Evolutionary conservation across 1,140 invertebrate genomes (phyloP).

Genomic region (Venustaconcha ellipsiformis): DNA sequence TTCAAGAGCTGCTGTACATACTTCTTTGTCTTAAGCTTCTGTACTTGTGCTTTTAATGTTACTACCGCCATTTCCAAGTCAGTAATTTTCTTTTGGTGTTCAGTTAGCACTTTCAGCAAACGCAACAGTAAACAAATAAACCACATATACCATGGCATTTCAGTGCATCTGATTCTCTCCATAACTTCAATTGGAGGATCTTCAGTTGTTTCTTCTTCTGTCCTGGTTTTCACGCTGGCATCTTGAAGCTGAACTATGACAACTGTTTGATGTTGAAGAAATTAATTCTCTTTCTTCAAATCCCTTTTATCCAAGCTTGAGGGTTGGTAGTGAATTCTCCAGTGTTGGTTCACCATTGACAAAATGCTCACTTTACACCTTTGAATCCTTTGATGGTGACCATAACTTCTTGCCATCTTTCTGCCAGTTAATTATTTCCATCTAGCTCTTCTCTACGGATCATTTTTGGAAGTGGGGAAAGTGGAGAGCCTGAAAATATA

Average conservation of each 20-base stretch:
- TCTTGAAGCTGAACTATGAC: too few relatives aligned
- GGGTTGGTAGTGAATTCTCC: slow-evolving; percentile 7
- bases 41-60: too few relatives aligned
- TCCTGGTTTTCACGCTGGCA: too few relatives aligned
- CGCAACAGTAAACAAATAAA: too few relatives aligned
- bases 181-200: too few relatives aligned
- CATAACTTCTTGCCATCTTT: slow-evolving; percentile 12
- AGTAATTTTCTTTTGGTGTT: not conserved
- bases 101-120: too few relatives aligned
- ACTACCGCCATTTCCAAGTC: not conserved
- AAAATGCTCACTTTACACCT: slow-evolving; percentile 10
- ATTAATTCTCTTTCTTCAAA: slow-evolving; percentile 6
- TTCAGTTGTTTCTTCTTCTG: too few relatives aligned
- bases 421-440: not conserved
- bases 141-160: too few relatives aligned
- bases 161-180: too few relatives aligned
- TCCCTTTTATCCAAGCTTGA: slow-evolving; percentile 13
- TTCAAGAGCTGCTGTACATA: slow-evolving; percentile 7
- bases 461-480: too few relatives aligned
- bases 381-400: slow-evolving; percentile 14
- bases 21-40: not conserved
- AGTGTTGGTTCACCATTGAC: slow-evolving; percentile 8
- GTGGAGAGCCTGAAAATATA: too few relatives aligned
- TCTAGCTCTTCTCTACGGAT: too few relatives aligned
- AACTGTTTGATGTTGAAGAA: not conserved